Conservation (phyloP, 2,113 vertebrate species). For the Sula dactylatra region DNA sequence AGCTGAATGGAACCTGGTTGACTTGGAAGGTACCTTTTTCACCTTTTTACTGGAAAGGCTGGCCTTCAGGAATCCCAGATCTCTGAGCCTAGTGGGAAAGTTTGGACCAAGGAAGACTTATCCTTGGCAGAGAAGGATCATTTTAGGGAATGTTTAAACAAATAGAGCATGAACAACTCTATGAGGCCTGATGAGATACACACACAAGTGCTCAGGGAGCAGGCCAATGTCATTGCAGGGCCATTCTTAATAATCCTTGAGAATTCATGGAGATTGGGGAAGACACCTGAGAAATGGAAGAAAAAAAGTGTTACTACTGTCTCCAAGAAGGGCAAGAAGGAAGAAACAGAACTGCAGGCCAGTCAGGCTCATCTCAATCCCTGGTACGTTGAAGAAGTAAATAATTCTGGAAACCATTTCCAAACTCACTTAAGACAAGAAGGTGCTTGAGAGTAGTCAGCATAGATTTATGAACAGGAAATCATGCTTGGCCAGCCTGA, state of each 20-base stretch:
- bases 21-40: background rate
- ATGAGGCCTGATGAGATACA: background rate
- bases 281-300: background rate
- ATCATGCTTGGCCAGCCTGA: background rate
- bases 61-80: background rate
- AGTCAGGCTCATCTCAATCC: background rate
- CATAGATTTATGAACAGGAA: background rate
- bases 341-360: background rate
- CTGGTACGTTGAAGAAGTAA: background rate
- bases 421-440: background rate
- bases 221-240: background rate
- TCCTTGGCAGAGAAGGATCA: background rate
- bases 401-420: background rate
- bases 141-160: background rate
- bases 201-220: background rate
- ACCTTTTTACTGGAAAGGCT: background rate
- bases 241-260: background rate
- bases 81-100: background rate
- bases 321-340: background rate
- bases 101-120: background rate
- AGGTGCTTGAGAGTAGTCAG: background rate
- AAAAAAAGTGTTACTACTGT: background rate
- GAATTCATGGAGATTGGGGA: background rate
- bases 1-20: background rate
- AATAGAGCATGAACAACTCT: background rate